These are phyloP conservation scores for Oreortyx pictus DNA, from an alignment of 2,797 vertebrate species.

Conservation along the genomic window DNA sequence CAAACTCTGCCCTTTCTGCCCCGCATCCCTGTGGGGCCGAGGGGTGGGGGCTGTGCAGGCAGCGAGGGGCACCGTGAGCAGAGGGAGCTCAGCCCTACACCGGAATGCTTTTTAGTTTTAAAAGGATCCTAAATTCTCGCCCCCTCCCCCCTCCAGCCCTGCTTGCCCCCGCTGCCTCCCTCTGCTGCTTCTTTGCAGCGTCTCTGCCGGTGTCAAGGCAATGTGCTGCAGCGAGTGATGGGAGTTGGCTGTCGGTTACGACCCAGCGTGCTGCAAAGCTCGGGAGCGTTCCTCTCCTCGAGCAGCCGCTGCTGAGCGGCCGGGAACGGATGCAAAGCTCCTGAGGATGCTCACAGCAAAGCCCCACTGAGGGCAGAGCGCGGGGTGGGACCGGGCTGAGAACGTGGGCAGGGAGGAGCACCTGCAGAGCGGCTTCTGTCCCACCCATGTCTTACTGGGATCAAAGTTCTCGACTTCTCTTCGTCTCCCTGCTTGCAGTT, in stretches of 20 bases:
- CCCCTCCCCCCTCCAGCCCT: no score
- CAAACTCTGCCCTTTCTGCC: conserved; percentile 6
- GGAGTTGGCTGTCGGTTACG: background rate
- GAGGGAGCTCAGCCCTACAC: background rate
- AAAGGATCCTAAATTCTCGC: background rate
- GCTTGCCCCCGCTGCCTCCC: background rate
- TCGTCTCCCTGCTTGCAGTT: background rate
- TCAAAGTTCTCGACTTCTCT: background rate
- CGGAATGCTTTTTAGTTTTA: background rate
- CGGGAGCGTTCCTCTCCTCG: background rate
- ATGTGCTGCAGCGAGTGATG: background rate
- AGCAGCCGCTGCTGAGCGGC: rapidly evolving
- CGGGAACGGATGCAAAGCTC: background rate
- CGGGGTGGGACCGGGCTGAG: rapidly evolving
- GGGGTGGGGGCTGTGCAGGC: no score
- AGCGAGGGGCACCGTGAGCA: no score
- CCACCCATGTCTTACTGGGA: background rate
- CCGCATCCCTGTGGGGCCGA: background rate
- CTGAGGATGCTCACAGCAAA: background rate
- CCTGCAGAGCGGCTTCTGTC: background rate
- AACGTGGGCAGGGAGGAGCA: rapidly evolving
- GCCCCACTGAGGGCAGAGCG: background rate
- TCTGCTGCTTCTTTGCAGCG: rapidly evolving
- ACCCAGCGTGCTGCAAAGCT: background rate
- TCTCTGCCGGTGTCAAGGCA: background rate